Percentiles rank a stretch among this genome's conserved stretches.
Conservation (phyloP, 2,888 invertebrate genomes). For the Agrochola circellaris region DNA sequence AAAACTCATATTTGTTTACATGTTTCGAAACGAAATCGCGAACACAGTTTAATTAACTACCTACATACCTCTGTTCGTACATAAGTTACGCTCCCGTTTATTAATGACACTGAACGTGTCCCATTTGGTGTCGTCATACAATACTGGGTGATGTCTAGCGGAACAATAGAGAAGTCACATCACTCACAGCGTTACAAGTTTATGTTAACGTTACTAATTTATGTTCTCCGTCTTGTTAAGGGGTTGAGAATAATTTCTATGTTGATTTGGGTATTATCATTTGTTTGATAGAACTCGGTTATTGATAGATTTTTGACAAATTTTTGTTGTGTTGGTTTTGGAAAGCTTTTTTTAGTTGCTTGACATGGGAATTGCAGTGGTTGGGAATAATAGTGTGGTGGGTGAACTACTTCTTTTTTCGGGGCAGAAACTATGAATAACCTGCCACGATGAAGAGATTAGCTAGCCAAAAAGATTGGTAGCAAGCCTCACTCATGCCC, state of each 20-base stretch:
- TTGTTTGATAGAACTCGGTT: background rate
- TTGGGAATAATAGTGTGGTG: background rate
- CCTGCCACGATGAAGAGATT: background rate
- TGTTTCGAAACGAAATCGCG: too few relatives aligned
- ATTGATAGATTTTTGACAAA: background rate
- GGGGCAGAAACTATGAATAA: background rate
- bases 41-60: too few relatives aligned
- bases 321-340: background rate
- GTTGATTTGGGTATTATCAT: slow-evolving; percentile 7
- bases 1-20: too few relatives aligned
- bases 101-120: background rate
- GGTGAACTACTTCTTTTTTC: background rate
- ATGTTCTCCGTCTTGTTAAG: background rate
- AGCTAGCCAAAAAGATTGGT: background rate
- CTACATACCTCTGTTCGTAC: background rate
- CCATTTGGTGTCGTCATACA: background rate
- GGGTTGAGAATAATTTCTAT: background rate
- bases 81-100: background rate
- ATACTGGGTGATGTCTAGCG: background rate
- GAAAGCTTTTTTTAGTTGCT: background rate
- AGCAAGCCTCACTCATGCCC: accelerated
- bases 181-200: slow-evolving; percentile 8
- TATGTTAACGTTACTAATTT: background rate
- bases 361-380: too few relatives aligned
- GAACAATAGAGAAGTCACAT: slow-evolving; percentile 21